phyloP scores from a whole-genome alignment of 2,888 invertebrate species.

The Hyppa rectilinea region DNA sequence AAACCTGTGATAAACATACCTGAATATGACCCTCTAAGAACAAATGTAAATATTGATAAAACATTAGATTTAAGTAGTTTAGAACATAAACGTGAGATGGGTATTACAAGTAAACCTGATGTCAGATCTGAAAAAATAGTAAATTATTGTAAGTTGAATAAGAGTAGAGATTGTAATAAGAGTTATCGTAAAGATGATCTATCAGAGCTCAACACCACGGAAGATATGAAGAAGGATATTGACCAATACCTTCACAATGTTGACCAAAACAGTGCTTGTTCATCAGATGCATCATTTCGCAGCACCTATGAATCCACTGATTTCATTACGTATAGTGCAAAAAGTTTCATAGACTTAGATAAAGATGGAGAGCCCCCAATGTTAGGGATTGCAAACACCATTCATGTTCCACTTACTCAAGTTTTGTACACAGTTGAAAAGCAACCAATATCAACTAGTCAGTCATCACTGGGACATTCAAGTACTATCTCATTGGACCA shows the following conservation, averaged over 20 bases:
- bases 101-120: conserved; percentile 77
- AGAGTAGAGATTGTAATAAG: conserved; percentile 86
- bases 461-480: conserved; percentile 51
- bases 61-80: conserved; percentile 84
- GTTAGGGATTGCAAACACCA: conserved; percentile 58
- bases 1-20: conserved; percentile 87
- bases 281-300: conserved; percentile 82
- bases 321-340: conserved; percentile 69
- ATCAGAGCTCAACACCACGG: conserved; percentile 65
- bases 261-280: conserved; percentile 73
- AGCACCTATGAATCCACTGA: conserved; percentile 79
- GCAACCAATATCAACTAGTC: conserved; percentile 56
- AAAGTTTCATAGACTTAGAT: conserved; percentile 68
- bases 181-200: conserved; percentile 74
- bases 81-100: conserved; percentile 78
- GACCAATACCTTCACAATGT: conserved; percentile 67
- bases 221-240: conserved; percentile 64
- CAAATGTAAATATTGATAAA: conserved; percentile 84
- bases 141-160: conserved; percentile 90
- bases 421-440: conserved; percentile 73
- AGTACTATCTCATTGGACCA: conserved; percentile 48
- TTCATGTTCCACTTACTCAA: conserved; percentile 66
- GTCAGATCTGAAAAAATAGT: conserved; percentile 88
- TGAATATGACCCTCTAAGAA: conserved; percentile 83
- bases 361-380: conserved; percentile 61